These are phyloP conservation scores for Megaceryle alcyon DNA, from an alignment of 2,797 vertebrate species.

Conservation along the genomic window DNA sequence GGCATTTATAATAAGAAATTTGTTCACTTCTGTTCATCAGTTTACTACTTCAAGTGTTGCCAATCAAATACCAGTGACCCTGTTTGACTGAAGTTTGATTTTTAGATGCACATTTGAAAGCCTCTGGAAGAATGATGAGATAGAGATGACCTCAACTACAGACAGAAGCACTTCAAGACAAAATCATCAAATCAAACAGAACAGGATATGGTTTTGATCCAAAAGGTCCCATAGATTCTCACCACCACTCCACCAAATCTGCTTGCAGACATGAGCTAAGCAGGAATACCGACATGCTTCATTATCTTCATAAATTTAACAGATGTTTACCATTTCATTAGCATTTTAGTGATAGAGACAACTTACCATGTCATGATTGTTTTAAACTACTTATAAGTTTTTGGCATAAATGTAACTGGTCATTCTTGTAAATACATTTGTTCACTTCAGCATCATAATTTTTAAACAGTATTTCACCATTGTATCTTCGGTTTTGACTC, in stretches of 20 bases:
- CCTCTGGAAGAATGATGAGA: not conserved
- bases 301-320: constrained; percentile 72
- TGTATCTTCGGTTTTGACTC: not conserved
- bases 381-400: constrained; percentile 67
- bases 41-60: not conserved
- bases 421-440: constrained; percentile 30
- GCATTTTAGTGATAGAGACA: constrained; percentile 70
- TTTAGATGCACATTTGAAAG: not conserved
- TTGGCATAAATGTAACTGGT: constrained; percentile 51
- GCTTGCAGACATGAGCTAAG: constrained; percentile 60
- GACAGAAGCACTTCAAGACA: constrained; percentile 23
- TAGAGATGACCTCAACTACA: constrained; percentile 38
- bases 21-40: not conserved
- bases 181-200: constrained; percentile 56
- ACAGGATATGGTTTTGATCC: not conserved
- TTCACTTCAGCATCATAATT: not conserved
- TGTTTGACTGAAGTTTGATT: not conserved
- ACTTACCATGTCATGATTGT: constrained; percentile 63
- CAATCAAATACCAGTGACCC: not conserved
- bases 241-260: constrained; percentile 61
- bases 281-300: constrained; percentile 35
- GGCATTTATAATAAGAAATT: not conserved
- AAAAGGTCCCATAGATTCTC: constrained; percentile 62
- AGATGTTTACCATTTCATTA: constrained; percentile 79
- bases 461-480: constrained; percentile 28